Evolutionary conservation across 2,113 vertebrate species (phyloP), one percentile per base, ranked within the genome.

Genomic region (Dascyllus trimaculatus): DNA sequence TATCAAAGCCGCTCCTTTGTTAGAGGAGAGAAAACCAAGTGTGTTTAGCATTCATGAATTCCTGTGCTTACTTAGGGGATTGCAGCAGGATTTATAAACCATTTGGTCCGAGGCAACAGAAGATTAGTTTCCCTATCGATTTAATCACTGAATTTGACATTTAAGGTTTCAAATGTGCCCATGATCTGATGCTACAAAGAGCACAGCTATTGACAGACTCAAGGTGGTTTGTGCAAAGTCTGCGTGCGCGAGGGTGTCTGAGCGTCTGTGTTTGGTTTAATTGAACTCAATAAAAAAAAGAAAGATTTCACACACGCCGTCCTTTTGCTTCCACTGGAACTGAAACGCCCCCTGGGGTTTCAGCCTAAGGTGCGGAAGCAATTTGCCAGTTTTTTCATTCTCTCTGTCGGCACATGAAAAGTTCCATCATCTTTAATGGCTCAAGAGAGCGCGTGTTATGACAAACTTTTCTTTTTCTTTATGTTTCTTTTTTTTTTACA

Each of bases 21-120:
- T 79, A 40, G 57, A 32, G 29, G 22, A 59, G 67, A 75, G 69
- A 59, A 73, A 76, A 75, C 35, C 75, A 59, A 64, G 72, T 62
- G 77, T 85, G 76, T 84, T 92, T 81, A 83, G 64, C 85, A 86
- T 91, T 92, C 71, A 88, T 91, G 71, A 85, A 91, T 91, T 85
- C 77, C 29, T 71, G 19, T 61, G 72, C 85, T 88, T 85, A 83
- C 81, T 84, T 86, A 14, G 19, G 80, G 78, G 85, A 89, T 86
- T 74, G 81, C 85, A 73, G 52, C 48, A 52, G 82, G 78, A 92
- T 85, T 92, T 90, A 85, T 81, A 79, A 78, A 72, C 85, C 73
- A 80, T 90, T 93, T 90, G 85, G 86, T 85, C 54, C 10, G 18
- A 83, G 66, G 82, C 78, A 82, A 81, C 84, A 78, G 40, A 81